Evolutionary conservation across 1,140 invertebrate genomes (phyloP).

Genomic region (Drosophila funebris): DNA sequence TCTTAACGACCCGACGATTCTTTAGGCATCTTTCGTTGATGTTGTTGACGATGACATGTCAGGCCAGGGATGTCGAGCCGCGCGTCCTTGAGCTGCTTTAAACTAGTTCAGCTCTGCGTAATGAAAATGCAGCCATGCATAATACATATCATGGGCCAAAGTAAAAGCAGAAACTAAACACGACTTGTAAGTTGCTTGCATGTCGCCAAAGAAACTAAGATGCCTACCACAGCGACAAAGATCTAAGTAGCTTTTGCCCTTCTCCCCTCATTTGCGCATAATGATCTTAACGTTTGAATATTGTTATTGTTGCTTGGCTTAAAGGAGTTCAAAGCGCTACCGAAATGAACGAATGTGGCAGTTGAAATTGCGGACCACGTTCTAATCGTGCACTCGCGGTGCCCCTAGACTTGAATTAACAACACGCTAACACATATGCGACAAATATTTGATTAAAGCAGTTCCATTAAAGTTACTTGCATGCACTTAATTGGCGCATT

Average conservation of each 20-base stretch:
- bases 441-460: conserved; percentile 21
- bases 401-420: conserved; percentile 59
- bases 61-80: conserved; percentile 40
- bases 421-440: conserved; percentile 56
- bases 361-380: conserved; percentile 5
- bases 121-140: conserved; percentile 77
- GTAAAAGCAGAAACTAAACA: conserved; percentile 32
- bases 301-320: conserved; percentile 19
- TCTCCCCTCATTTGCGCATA: conserved; percentile 48
- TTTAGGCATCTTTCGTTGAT: conserved; percentile 9
- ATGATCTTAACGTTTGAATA: conserved; percentile 66
- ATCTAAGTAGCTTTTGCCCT: conserved; percentile 13
- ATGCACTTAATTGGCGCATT: conserved; percentile 68
- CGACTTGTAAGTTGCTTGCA: conserved; percentile 32
- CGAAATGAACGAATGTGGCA: background rate
- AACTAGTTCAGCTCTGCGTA: conserved; percentile 60
- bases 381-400: background rate
- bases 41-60: conserved; percentile 48
- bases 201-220: conserved; percentile 28
- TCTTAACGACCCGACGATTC: conserved; percentile 6
- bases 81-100: conserved; percentile 73
- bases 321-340: conserved; percentile 61
- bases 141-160: conserved; percentile 49
- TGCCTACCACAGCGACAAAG: conserved; percentile 23
- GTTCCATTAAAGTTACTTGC: conserved; percentile 34